Percentiles rank a stretch among this genome's conserved stretches.
phyloP scores from a whole-genome alignment of 2,797 vertebrate species.

The Zenarchopterus dispar region DNA sequence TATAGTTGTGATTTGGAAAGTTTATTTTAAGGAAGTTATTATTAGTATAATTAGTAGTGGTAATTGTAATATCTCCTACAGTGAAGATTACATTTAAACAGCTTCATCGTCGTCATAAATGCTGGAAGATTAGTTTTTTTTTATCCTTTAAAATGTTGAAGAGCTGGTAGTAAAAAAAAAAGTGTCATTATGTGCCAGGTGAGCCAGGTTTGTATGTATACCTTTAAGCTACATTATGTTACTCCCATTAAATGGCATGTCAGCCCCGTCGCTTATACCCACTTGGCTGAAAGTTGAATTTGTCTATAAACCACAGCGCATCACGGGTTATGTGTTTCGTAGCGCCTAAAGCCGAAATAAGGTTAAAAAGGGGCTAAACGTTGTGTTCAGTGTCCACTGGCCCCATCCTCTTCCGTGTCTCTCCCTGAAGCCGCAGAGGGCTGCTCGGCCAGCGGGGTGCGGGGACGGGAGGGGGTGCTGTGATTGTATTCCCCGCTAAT shows the following conservation, averaged over 20 bases:
- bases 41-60: neutral
- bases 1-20: constrained; percentile 34
- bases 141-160: constrained; percentile 17
- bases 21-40: neutral
- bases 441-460: constrained; percentile 74
- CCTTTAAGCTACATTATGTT: neutral
- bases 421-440: constrained; percentile 77
- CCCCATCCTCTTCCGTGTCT: constrained; percentile 28
- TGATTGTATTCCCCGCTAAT: constrained; percentile 92
- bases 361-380: constrained; percentile 42
- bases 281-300: constrained; percentile 56
- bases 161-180: constrained; percentile 21
- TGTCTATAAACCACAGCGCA: constrained; percentile 5
- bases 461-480: constrained; percentile 59
- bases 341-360: constrained; percentile 14
- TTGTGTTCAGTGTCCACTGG: constrained; percentile 47
- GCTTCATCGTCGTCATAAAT: too few relatives aligned
- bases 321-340: constrained; percentile 13
- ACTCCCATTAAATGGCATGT: too few relatives aligned
- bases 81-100: too few relatives aligned
- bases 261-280: constrained; percentile 1
- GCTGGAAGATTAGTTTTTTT: neutral
- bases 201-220: constrained; percentile 53
- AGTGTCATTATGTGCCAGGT: constrained; percentile 63
- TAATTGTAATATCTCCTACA: neutral